A percentile compares a stretch with the other conserved stretches of the same genome.
phyloP scores from a whole-genome alignment of 2,113 vertebrate species.

The Sprattus sprattus region DNA sequence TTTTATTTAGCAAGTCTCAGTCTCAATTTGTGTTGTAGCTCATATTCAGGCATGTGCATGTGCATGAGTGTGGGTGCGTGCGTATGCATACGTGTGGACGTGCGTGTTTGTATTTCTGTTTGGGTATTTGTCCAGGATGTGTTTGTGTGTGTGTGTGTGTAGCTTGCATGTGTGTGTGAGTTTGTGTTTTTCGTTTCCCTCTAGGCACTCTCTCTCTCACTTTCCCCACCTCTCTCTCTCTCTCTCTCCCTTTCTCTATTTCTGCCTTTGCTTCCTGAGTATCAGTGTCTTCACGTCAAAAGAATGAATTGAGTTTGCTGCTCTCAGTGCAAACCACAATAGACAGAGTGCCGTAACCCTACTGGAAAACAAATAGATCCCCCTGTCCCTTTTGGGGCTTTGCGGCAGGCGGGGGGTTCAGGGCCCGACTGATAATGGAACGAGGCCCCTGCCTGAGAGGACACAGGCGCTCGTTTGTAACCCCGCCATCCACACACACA shows the following conservation, averaged over 20 bases:
- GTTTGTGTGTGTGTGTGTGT: background rate
- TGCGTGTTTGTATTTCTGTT: background rate
- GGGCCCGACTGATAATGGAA: constrained; percentile 80
- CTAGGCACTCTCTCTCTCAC: constrained; percentile 9
- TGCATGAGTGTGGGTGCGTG: background rate
- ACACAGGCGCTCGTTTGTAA: constrained; percentile 86
- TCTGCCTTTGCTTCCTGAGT: constrained; percentile 57
- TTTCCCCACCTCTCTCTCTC: constrained; percentile 65
- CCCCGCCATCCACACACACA: constrained; percentile 77
- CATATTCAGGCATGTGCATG: background rate
- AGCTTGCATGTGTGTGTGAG: background rate
- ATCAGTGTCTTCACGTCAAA: constrained; percentile 86
- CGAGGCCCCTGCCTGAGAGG: constrained; percentile 74
- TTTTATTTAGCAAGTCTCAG: background rate
- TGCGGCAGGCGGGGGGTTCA: constrained; percentile 78
- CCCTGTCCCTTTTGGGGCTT: constrained; percentile 92
- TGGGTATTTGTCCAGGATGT: background rate
- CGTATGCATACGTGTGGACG: background rate
- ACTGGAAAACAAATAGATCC: constrained; percentile 94
- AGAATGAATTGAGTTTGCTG: constrained; percentile 93
- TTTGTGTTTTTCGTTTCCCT: constrained; percentile 48
- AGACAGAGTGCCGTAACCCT: constrained; percentile 84
- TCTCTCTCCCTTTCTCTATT: constrained; percentile 32
- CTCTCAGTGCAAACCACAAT: constrained; percentile 89
- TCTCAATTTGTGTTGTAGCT: background rate